A percentile compares a stretch with the other conserved stretches of the same genome.
Evolutionary conservation across 2,888 invertebrate species (phyloP).

Genomic region (Uloborus plumipes): DNA sequence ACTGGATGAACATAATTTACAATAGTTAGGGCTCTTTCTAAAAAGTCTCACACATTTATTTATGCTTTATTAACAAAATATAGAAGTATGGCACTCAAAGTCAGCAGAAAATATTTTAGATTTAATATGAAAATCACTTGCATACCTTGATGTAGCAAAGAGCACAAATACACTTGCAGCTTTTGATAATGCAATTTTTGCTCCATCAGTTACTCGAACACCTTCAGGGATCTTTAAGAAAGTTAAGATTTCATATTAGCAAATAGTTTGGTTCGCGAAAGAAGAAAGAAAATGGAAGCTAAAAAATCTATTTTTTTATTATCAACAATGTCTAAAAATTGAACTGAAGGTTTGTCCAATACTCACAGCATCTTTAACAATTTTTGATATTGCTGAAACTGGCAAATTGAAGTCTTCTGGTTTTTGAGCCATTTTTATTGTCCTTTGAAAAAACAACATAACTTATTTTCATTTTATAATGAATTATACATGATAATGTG

Average conservation of each 20-base stretch:
- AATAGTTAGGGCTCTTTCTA: not conserved
- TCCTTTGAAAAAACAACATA: constrained; percentile 1
- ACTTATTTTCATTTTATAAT: too few relatives aligned
- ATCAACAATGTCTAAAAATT: constrained; percentile 67
- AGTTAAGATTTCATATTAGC: not conserved
- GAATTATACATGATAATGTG: too few relatives aligned
- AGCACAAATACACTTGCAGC: constrained; percentile 74
- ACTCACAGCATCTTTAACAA: constrained; percentile 71
- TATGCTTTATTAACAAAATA: too few relatives aligned
- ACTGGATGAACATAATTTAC: too few relatives aligned
- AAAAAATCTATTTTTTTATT: not conserved
- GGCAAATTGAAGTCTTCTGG: constrained; percentile 74
- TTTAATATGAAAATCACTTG: too few relatives aligned
- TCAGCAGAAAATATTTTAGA: too few relatives aligned
- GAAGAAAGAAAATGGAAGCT: not conserved
- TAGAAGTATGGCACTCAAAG: too few relatives aligned
- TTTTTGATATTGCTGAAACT: constrained; percentile 72
- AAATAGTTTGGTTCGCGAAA: not conserved
- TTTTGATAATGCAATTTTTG: constrained; percentile 73
- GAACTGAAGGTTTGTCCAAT: not conserved
- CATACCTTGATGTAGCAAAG: constrained; percentile 71
- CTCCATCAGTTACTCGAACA: constrained; percentile 73
- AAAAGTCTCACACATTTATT: not conserved
- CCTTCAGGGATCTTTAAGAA: constrained; percentile 71
- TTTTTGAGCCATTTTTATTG: constrained; percentile 71